phyloP scores from a whole-genome alignment of 2,888 invertebrate species.

The Chloroclysta siterata region DNA sequence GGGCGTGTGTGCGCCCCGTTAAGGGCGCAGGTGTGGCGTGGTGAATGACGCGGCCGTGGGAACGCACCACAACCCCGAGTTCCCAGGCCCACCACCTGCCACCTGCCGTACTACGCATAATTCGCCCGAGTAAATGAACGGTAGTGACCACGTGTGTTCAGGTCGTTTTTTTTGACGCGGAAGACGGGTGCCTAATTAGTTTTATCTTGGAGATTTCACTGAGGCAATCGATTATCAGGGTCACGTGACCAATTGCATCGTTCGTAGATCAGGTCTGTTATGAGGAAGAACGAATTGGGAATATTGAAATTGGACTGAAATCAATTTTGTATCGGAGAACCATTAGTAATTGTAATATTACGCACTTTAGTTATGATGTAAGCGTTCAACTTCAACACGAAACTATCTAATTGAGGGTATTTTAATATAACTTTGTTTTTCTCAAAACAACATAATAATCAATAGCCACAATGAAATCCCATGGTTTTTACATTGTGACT shows the following conservation, averaged over 20 bases:
- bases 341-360: background rate
- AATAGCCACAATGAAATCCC: too few species aligned
- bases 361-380: background rate
- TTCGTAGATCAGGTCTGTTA: constrained; percentile 20
- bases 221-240: constrained; percentile 29
- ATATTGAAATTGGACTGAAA: constrained; percentile 23
- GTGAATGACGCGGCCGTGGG: constrained; percentile 82
- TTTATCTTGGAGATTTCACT: constrained; percentile 26
- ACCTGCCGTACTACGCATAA: constrained; percentile 85
- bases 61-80: constrained; percentile 79
- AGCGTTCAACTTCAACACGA: too few species aligned
- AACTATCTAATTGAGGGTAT: too few species aligned
- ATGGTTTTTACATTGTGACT: too few species aligned
- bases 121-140: constrained; percentile 84
- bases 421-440: too few species aligned
- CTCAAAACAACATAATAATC: background rate
- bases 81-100: constrained; percentile 73
- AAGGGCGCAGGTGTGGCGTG: constrained; percentile 79
- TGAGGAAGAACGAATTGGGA: constrained; percentile 33
- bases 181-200: constrained; percentile 59
- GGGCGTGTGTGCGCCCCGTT: constrained; percentile 81
- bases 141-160: constrained; percentile 83
- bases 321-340: constrained; percentile 11
- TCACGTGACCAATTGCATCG: constrained; percentile 13
- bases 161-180: constrained; percentile 78